These are phyloP conservation scores for Lasioglossum figueresi DNA, from an alignment of 2,888 invertebrate genomes.

Conservation along the genomic window DNA sequence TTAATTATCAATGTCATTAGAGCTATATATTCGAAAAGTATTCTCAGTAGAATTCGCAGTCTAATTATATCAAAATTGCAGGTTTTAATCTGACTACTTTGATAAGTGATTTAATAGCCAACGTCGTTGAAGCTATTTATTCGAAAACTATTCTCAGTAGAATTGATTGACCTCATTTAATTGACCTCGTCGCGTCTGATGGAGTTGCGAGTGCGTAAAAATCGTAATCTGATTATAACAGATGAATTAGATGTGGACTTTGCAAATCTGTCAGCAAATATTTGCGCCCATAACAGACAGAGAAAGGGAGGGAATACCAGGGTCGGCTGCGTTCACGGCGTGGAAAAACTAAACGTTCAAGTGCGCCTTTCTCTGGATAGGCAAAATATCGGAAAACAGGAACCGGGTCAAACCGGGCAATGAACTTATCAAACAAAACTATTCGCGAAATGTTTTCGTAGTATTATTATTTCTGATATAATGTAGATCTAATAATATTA, in stretches of 20 bases:
- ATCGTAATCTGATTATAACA: not conserved
- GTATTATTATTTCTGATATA: not conserved
- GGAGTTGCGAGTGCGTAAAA: not conserved
- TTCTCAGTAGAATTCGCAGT: no score
- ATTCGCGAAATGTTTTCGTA: not conserved
- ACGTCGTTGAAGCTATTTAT: not conserved
- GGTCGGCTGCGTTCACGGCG: not conserved
- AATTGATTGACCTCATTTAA: no score
- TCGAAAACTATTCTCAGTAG: not conserved
- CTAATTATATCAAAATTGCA: not conserved
- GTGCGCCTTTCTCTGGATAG: not conserved
- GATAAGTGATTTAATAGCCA: not conserved
- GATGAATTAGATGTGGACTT: conserved; percentile 2
- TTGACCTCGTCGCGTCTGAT: not conserved
- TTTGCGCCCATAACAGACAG: not conserved
- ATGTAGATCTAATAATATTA: not conserved
- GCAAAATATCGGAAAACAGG: conserved; percentile 26
- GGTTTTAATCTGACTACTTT: not conserved
- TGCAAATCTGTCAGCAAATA: conserved; percentile 11
- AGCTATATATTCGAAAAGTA: no score
- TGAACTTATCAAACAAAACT: conserved; percentile 6
- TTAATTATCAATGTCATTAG: no score
- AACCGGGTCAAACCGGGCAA: conserved; percentile 18
- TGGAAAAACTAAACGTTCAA: conserved; percentile 1
- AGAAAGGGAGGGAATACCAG: not conserved